Evolutionary conservation across 64 coral and sea anemone species (phyloP), one percentile per base, ranked within the genome.

Genomic region (Pachyseris speciosa): DNA sequence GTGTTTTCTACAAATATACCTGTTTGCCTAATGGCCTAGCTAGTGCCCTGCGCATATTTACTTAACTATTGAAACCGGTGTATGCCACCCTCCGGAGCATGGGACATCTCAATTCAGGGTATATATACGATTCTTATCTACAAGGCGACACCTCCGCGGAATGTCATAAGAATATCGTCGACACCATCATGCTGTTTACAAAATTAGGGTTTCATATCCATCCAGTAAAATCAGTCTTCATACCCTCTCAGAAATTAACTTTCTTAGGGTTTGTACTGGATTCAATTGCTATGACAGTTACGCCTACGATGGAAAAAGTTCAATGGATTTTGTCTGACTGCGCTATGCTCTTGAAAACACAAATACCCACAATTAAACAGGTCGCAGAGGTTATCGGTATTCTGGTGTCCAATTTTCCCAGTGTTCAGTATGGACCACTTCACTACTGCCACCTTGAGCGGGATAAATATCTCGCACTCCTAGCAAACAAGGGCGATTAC

Each of bases 221-320:
- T 53, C 67, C 83, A 29, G 92, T 76, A 19, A 86, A 90, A 84
- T 95, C 81, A 43, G 72, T 95, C 8, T 71, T 91, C 52, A 53
- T 85, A 11, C 80, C 93, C 16, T 52, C 75, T 7, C 68, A 85
- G 51, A 33, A 72, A 59, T 67, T 86, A 37, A 52, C 52, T 37
- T 91, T 90, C 69, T 79, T 91, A 60, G 87, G 93, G 4, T 95
- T 95, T 85, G 67, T 39, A 38, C 69, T 95, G 29, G 72, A 87
- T 80, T 86, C 83, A 31, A 73, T 74, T 44, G 41, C 71, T 48
- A 74, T 74, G 71, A 48, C n/a, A 74, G 71, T 74, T 74, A 74
- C 71, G n/a, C 71, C 9, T 72, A 48, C 65, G 5, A 43, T 9
- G 67, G 43, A 40, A 43, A 65, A 69, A 86, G 39, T 53, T 37